Percentiles rank a stretch among this genome's conserved stretches.
phyloP scores from a whole-genome alignment of 2,888 invertebrate genomes.

The Ormyrus thymus region DNA sequence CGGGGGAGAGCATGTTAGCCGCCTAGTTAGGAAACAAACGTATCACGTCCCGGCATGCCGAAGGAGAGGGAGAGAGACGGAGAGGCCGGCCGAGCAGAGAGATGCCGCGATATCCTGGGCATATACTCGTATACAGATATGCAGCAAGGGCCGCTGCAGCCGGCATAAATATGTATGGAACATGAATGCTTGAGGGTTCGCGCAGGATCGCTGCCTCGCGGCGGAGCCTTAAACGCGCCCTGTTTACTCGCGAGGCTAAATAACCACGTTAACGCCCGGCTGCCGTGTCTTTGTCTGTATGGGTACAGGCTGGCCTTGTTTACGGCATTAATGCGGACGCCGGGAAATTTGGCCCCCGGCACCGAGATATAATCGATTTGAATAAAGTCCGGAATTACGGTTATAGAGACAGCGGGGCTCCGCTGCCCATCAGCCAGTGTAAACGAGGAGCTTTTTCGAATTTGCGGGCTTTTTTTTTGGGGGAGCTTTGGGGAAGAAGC shows the following conservation, averaged over 20 bases:
- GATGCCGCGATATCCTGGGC: too few species aligned
- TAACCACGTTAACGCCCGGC: slow-evolving; percentile 51
- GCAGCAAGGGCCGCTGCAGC: slow-evolving; percentile 34
- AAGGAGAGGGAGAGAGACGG: slow-evolving; percentile 15
- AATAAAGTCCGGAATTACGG: background rate
- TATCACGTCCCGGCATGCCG: slow-evolving; percentile 66
- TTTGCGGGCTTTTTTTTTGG: too few species aligned
- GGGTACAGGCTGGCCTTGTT: slow-evolving; percentile 26
- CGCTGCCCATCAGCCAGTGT: too few species aligned
- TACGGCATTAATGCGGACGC: slow-evolving; percentile 36
- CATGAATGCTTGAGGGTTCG: slow-evolving; percentile 71
- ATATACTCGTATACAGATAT: slow-evolving; percentile 43
- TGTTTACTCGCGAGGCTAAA: slow-evolving; percentile 54
- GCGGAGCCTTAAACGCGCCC: slow-evolving; percentile 48
- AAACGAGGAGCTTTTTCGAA: too few species aligned
- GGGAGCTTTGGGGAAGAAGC: too few species aligned
- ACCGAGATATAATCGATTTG: background rate
- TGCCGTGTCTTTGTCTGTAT: background rate
- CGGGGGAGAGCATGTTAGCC: slow-evolving; percentile 60
- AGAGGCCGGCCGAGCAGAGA: background rate
- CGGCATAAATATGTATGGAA: slow-evolving; percentile 72
- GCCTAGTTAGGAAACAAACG: slow-evolving; percentile 71
- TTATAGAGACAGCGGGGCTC: too few species aligned
- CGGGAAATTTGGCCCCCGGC: slow-evolving; percentile 3
- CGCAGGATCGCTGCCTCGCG: slow-evolving; percentile 48